phyloP scores from a whole-genome alignment of 1,140 invertebrate species.

The Drosophila orosa region DNA sequence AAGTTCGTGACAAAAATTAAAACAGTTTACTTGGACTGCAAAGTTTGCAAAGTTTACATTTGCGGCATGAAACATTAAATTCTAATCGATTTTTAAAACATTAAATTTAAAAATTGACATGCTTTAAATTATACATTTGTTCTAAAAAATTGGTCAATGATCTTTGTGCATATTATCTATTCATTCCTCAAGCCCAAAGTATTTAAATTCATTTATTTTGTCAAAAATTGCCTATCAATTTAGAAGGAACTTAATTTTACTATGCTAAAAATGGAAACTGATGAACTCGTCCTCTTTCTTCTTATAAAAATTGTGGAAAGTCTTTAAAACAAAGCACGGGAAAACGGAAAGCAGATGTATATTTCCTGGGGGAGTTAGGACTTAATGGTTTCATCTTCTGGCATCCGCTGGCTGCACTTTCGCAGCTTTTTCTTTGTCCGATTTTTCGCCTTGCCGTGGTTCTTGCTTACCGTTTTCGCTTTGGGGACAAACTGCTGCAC shows the following conservation, averaged over 20 bases:
- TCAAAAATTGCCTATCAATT: neutral
- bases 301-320: neutral
- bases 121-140: too few species aligned
- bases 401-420: neutral
- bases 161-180: too few species aligned
- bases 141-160: too few species aligned
- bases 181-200: neutral
- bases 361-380: neutral
- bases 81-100: too few species aligned
- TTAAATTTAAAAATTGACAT: too few species aligned
- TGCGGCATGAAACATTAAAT: too few species aligned
- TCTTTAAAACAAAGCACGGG: neutral
- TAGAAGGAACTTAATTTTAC: neutral
- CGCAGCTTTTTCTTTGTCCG: neutral
- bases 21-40: too few species aligned
- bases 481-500: slow-evolving; percentile 7
- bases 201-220: neutral
- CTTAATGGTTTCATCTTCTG: slow-evolving; percentile 4
- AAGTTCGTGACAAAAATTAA: neutral
- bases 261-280: neutral
- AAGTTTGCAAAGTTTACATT: too few species aligned
- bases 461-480: slow-evolving; percentile 1
- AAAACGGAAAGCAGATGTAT: neutral
- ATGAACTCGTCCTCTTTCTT: neutral
- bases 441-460: neutral